Percentiles rank a stretch among this genome's conserved stretches.
Evolutionary conservation across 1,140 invertebrate species (phyloP).

Genomic region (Laupala kohalensis): DNA sequence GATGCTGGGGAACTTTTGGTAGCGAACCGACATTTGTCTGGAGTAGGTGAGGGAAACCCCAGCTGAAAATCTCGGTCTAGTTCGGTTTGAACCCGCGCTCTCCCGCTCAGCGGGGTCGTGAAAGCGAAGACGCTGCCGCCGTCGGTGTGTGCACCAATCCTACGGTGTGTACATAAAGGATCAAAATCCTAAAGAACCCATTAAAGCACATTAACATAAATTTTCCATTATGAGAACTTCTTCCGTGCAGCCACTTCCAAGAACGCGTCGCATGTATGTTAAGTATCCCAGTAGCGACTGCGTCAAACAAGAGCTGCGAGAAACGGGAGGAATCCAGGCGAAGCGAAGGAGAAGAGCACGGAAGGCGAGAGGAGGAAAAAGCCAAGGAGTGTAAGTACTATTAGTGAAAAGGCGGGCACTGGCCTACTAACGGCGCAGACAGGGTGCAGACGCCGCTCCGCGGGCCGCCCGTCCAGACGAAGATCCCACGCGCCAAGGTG

Average conservation of each 20-base stretch:
- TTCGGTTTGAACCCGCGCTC: too few species aligned
- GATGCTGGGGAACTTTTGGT: too few species aligned
- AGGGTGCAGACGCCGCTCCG: background rate
- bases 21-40: too few species aligned
- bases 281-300: background rate
- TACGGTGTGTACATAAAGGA: too few species aligned
- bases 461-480: background rate
- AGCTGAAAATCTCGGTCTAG: too few species aligned
- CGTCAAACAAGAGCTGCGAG: background rate
- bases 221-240: background rate
- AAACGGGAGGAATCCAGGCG: background rate
- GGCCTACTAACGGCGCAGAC: background rate
- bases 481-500: background rate
- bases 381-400: background rate
- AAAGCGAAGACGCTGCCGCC: too few species aligned
- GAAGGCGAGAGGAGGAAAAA: background rate
- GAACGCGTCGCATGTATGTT: background rate
- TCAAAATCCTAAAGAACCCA: too few species aligned
- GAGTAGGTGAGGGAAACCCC: too few species aligned
- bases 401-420: background rate
- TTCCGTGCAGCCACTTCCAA: background rate
- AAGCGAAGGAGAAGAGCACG: background rate
- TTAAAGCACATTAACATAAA: too few species aligned
- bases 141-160: too few species aligned
- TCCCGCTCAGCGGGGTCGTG: too few species aligned